Evolutionary conservation across 1,140 invertebrate genomes (phyloP).

Genomic region (Zelostemma sp.): DNA sequence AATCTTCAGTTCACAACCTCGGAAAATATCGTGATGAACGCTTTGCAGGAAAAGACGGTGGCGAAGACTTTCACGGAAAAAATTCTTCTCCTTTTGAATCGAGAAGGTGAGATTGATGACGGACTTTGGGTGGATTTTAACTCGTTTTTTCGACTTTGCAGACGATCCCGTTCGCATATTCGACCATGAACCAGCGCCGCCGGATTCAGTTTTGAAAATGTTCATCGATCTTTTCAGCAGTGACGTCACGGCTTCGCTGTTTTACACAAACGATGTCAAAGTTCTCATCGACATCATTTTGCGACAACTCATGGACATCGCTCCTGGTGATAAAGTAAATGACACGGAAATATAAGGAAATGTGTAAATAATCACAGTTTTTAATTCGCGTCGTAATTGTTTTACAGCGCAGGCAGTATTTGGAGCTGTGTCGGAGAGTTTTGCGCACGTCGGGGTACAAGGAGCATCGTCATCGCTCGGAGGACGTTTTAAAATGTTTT

Average conservation of each 20-base stretch:
- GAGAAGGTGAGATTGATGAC: constrained; percentile 79
- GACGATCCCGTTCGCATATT: constrained; percentile 90
- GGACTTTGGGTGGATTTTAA: no score
- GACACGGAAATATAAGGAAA: constrained; percentile 6
- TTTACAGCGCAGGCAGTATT: constrained; percentile 79
- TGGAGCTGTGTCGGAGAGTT: constrained; percentile 82
- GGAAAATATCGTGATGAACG: constrained; percentile 83
- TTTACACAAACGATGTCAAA: constrained; percentile 94
- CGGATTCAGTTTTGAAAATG: constrained; percentile 90
- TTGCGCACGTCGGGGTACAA: constrained; percentile 82
- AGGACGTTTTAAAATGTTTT: constrained; percentile 85
- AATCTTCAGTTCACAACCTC: constrained; percentile 84
- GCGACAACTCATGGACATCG: constrained; percentile 87
- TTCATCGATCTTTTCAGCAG: constrained; percentile 86
- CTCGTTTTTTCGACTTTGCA: constrained; percentile 63
- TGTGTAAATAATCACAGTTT: no score
- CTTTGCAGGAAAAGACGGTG: constrained; percentile 77
- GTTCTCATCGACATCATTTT: constrained; percentile 93
- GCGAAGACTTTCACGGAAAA: constrained; percentile 93
- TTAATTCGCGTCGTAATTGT: no score
- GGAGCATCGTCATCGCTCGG: constrained; percentile 80
- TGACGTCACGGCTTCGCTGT: constrained; percentile 81
- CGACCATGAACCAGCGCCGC: constrained; percentile 82
- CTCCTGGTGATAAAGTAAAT: constrained; percentile 86
- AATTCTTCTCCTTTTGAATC: constrained; percentile 85